Percentiles rank a stretch among this genome's conserved stretches.
These are phyloP conservation scores for Euwallacea fornicatus DNA, from an alignment of 1,140 invertebrate genomes.

Conservation along the genomic window DNA sequence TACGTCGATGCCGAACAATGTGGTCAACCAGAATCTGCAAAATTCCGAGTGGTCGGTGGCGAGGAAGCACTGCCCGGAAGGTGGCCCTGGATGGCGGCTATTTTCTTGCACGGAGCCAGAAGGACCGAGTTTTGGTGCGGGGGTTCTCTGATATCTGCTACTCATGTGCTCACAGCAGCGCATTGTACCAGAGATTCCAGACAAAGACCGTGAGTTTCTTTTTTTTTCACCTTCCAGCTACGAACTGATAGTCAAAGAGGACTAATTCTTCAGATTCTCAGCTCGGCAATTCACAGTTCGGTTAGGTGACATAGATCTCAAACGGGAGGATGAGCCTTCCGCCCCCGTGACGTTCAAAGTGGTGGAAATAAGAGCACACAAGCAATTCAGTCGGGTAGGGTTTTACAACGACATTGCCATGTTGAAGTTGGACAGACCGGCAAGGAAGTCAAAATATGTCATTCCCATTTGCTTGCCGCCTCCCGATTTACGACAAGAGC, in stretches of 20 bases:
- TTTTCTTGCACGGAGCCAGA: slow-evolving; percentile 82
- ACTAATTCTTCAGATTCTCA: slow-evolving; percentile 67
- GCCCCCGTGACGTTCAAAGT: slow-evolving; percentile 77
- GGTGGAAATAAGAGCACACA: slow-evolving; percentile 74
- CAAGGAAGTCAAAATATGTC: slow-evolving; percentile 78
- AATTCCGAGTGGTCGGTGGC: slow-evolving; percentile 86
- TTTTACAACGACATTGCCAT: slow-evolving; percentile 93
- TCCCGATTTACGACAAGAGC: slow-evolving; percentile 58
- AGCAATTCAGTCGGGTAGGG: slow-evolving; percentile 78
- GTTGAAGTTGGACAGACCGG: slow-evolving; percentile 71
- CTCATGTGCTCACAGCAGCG: slow-evolving; percentile 85
- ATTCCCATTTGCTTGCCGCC: slow-evolving; percentile 85
- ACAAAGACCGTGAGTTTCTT: slow-evolving; percentile 74
- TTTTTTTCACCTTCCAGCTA: not conserved
- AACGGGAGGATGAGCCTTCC: slow-evolving; percentile 78
- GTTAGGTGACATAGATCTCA: slow-evolving; percentile 85
- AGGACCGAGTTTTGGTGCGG: slow-evolving; percentile 94
- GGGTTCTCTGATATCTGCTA: slow-evolving; percentile 78
- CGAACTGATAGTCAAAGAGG: too few species aligned
- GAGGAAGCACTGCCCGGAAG: slow-evolving; percentile 77
- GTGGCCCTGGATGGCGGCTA: slow-evolving; percentile 94
- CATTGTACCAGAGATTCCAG: slow-evolving; percentile 87
- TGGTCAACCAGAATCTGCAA: slow-evolving; percentile 77
- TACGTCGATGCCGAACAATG: slow-evolving; percentile 66
- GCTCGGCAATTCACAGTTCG: slow-evolving; percentile 85